phyloP scores from a whole-genome alignment of 2,797 vertebrate species.

The Coluber constrictor region DNA sequence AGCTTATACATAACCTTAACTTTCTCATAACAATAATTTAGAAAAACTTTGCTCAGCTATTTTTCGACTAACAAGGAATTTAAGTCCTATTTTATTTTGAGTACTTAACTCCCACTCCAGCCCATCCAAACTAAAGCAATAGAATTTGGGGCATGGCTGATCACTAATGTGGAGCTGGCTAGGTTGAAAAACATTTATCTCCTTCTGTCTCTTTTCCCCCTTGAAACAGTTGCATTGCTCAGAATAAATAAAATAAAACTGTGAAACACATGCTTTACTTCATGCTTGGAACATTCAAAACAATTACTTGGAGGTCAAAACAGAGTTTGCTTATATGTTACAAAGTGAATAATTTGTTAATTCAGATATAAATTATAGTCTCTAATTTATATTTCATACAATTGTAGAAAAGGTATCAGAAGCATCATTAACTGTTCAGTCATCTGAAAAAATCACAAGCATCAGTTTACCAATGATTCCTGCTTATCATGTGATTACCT shows the following conservation, averaged over 20 bases:
- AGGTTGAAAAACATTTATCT: not conserved
- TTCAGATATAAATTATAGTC: slow-evolving; percentile 12
- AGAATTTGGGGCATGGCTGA: not conserved
- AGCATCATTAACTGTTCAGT: slow-evolving; percentile 80
- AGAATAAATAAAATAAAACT: not conserved
- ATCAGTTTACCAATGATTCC: slow-evolving; percentile 85
- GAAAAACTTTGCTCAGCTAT: not conserved
- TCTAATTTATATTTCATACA: not conserved
- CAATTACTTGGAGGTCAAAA: not conserved
- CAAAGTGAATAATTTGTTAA: not conserved
- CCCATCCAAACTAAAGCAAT: not conserved
- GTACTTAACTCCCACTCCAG: not conserved
- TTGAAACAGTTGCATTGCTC: not conserved
- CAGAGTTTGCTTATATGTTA: not conserved
- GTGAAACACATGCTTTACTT: not conserved
- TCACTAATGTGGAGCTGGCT: not conserved
- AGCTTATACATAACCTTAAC: not conserved
- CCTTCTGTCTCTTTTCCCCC: not conserved
- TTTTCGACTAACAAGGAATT: not conserved
- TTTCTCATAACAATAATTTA: not conserved
- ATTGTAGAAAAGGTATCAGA: slow-evolving; percentile 79
- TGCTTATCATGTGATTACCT: slow-evolving; percentile 90
- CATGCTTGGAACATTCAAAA: not conserved
- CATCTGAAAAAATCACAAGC: slow-evolving; percentile 93
- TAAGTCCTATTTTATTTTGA: not conserved